phyloP scores from a whole-genome alignment of 2,888 invertebrate species.

The Carpatolechia fugitivella region DNA sequence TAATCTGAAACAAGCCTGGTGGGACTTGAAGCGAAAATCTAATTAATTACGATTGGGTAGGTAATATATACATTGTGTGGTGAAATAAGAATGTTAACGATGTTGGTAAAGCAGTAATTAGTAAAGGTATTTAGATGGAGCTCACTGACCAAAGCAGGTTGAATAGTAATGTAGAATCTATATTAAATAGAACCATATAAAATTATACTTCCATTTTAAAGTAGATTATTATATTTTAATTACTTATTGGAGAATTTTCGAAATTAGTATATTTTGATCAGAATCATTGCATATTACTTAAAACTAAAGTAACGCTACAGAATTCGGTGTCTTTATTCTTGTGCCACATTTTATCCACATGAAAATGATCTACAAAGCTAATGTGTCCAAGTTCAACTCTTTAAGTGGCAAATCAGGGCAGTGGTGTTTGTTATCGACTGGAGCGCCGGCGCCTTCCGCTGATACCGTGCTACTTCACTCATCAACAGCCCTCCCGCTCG shows the following conservation, averaged over 20 bases:
- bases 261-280: no score
- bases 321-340: no score
- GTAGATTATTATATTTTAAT: no score
- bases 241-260: no score
- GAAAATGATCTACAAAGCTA: no score
- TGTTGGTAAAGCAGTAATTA: constrained; percentile 17
- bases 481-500: neutral
- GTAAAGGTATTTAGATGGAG: constrained; percentile 15
- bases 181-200: neutral
- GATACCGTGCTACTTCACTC: constrained; percentile 17
- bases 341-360: no score
- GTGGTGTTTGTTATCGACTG: constrained; percentile 27
- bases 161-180: neutral
- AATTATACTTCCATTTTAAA: no score
- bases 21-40: constrained; percentile 13
- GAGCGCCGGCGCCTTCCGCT: constrained; percentile 20
- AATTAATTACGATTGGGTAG: constrained; percentile 1
- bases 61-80: neutral
- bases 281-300: no score
- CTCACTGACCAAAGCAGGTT: neutral
- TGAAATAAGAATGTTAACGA: constrained; percentile 14
- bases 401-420: neutral
- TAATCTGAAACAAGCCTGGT: neutral
- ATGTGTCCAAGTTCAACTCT: neutral
- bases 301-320: no score